phyloP scores from a whole-genome alignment of 2,113 vertebrate genomes.

The Indicator maculatus region DNA sequence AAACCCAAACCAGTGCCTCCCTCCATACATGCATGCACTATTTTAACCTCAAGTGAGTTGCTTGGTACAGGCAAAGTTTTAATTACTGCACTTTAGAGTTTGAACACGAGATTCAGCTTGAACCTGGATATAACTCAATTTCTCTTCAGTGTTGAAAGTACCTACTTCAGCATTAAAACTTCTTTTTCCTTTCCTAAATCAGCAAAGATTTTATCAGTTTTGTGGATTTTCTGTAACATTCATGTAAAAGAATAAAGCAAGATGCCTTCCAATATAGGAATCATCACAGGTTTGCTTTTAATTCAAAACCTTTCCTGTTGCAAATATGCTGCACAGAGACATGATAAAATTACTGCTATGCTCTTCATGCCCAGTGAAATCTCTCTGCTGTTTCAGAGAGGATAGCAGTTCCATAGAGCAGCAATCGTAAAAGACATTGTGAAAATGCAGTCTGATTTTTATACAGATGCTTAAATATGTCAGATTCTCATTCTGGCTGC shows the following conservation, averaged over 20 bases:
- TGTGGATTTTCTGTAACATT: slow-evolving; percentile 3
- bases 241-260: neutral
- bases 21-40: slow-evolving; percentile 2
- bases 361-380: neutral
- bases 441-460: neutral
- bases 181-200: slow-evolving; percentile 59
- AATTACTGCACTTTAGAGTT: slow-evolving; percentile 71
- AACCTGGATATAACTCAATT: slow-evolving; percentile 60
- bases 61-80: slow-evolving; percentile 76
- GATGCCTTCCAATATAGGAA: neutral
- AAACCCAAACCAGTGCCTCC: slow-evolving; percentile 59
- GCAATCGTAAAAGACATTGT: neutral
- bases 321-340: neutral
- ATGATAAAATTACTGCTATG: neutral
- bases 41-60: slow-evolving; percentile 75
- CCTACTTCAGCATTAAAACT: slow-evolving; percentile 52
- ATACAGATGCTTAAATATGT: neutral
- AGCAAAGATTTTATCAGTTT: neutral
- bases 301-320: neutral
- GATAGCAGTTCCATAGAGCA: neutral
- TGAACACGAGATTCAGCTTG: slow-evolving; percentile 67
- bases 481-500: neutral
- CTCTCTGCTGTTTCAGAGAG: neutral
- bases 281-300: neutral
- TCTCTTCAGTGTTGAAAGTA: slow-evolving; percentile 66